phyloP scores from a whole-genome alignment of 2,888 invertebrate species.

The Heteromyza rotundicornis region DNA sequence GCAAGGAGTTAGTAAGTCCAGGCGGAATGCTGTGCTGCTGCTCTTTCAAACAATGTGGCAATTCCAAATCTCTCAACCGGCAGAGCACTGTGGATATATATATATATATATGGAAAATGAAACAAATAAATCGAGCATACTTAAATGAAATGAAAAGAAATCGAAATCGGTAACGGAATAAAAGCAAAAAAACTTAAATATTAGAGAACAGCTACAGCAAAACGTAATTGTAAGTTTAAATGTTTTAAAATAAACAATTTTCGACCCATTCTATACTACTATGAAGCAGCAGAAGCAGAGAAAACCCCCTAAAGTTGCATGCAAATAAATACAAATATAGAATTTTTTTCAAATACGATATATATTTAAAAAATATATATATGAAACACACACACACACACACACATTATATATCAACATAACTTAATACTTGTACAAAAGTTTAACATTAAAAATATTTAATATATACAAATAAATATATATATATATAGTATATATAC shows the following conservation, averaged over 20 bases:
- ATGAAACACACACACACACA: not conserved
- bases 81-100: too few species aligned
- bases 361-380: slow-evolving; percentile 37
- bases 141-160: too few species aligned
- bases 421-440: slow-evolving; percentile 50
- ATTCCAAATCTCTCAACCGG: too few species aligned
- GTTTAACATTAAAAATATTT: slow-evolving; percentile 23
- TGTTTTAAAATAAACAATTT: not conserved
- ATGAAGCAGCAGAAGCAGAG: not conserved
- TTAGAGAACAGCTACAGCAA: not conserved
- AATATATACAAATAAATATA: slow-evolving; percentile 28
- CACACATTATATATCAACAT: slow-evolving; percentile 42
- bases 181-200: not conserved
- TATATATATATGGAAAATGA: too few species aligned
- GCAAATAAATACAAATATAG: not conserved
- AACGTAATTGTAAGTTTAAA: not conserved
- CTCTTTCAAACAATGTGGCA: too few species aligned
- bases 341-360: slow-evolving; percentile 25
- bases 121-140: too few species aligned
- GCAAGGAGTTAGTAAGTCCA: too few species aligned
- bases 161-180: too few species aligned
- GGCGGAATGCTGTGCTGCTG: too few species aligned
- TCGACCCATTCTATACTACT: not conserved
- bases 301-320: not conserved
- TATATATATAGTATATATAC: slow-evolving; percentile 35